Evolutionary conservation across 2,888 invertebrate species (phyloP).

Genomic region (Globia sparganii): DNA sequence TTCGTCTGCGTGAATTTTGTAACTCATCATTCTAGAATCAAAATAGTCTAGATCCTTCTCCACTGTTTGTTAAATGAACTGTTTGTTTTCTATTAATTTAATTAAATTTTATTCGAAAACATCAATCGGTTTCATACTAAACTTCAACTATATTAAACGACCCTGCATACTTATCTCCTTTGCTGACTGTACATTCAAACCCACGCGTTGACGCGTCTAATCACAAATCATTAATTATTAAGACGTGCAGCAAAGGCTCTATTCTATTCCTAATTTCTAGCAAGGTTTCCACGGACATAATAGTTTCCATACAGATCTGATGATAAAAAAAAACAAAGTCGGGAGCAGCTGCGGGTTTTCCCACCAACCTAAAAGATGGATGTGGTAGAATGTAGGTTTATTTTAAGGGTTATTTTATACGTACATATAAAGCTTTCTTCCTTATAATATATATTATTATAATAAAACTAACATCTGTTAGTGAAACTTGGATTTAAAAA

Average conservation of each 20-base stretch:
- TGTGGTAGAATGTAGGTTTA: conserved; percentile 5
- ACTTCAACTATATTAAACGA: too few relatives aligned
- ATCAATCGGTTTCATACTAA: too few relatives aligned
- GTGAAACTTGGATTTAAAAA: too few relatives aligned
- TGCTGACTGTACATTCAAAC: background rate
- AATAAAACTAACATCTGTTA: background rate
- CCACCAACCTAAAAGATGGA: conserved; percentile 11
- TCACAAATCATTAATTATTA: conserved; percentile 5
- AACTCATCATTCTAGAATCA: too few relatives aligned
- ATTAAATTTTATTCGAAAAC: too few relatives aligned
- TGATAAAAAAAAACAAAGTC: conserved; percentile 25
- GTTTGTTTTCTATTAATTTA: too few relatives aligned
- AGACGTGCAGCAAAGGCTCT: background rate
- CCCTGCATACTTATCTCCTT: too few relatives aligned
- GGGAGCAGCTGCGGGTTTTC: conserved; percentile 33
- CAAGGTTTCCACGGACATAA: conserved; percentile 2
- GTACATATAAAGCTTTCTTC: too few relatives aligned
- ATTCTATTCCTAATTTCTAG: conserved; percentile 14
- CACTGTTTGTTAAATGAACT: too few relatives aligned
- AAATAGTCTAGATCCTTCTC: too few relatives aligned
- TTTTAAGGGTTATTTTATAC: conserved; percentile 1
- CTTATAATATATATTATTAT: background rate
- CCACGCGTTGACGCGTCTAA: background rate
- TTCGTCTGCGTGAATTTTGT: background rate
- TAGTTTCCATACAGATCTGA: conserved; percentile 28